Evolutionary conservation across 2,113 vertebrate species (phyloP).

Genomic region (Nettapus auritus): DNA sequence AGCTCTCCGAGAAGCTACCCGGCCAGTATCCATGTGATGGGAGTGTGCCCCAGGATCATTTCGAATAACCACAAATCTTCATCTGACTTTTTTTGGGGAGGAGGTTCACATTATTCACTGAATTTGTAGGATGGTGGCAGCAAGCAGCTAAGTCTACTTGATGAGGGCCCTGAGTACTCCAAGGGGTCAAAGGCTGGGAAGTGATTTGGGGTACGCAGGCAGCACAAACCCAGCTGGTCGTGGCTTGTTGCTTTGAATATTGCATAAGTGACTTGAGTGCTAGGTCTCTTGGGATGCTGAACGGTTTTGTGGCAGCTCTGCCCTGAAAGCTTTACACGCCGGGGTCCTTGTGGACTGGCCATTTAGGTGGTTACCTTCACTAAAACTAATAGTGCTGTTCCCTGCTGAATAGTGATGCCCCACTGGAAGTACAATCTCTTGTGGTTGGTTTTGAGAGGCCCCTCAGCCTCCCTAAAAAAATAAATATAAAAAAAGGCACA

Average conservation of each 20-base stretch:
- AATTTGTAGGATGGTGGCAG: neutral
- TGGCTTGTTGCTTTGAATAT: neutral
- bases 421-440: too few relatives aligned
- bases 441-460: too few relatives aligned
- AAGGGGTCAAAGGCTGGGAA: neutral
- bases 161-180: rapidly evolving
- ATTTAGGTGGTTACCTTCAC: neutral
- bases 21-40: neutral
- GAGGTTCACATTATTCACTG: neutral
- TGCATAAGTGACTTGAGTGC: neutral
- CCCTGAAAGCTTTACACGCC: neutral
- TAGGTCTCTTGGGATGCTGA: neutral
- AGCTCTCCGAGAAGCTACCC: neutral
- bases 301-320: neutral
- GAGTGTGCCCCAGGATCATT: neutral
- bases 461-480: neutral
- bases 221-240: neutral
- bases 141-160: neutral
- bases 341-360: neutral
- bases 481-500: neutral
- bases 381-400: neutral
- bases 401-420: too few relatives aligned
- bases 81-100: neutral
- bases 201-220: too few relatives aligned
- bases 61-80: neutral